Percentiles rank a stretch among this genome's conserved stretches.
Evolutionary conservation across 2,797 vertebrate species (phyloP).

Genomic region (Tiaroga cobitis): DNA sequence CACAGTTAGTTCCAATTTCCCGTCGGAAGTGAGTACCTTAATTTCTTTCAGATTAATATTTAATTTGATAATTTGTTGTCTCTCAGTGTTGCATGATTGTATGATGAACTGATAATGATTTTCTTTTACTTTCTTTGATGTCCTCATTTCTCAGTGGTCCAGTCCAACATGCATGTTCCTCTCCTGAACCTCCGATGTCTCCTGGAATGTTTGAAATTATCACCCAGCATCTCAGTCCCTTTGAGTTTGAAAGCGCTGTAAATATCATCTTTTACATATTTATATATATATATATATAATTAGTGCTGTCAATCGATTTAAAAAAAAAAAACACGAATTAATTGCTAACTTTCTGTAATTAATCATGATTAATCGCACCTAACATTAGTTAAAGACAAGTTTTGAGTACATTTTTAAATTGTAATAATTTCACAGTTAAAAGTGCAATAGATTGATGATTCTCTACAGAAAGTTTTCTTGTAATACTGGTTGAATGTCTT

Average conservation of each 20-base stretch:
- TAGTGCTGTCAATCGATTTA: too few species aligned
- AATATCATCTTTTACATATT: constrained; percentile 58
- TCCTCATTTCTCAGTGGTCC: constrained; percentile 74
- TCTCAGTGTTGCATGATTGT: background rate
- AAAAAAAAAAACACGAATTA: too few species aligned
- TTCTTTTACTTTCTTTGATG: constrained; percentile 40
- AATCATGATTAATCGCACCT: too few species aligned
- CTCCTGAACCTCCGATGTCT: constrained; percentile 93
- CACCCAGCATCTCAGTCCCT: constrained; percentile 86
- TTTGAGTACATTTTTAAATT: too few species aligned
- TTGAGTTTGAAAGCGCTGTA: constrained; percentile 88
- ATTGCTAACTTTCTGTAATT: too few species aligned
- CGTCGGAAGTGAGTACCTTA: constrained; percentile 71
- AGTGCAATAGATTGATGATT: too few species aligned
- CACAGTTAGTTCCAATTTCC: constrained; percentile 92
- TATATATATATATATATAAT: too few species aligned
- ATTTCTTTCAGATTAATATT: constrained; percentile 8
- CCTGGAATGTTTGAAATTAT: constrained; percentile 92
- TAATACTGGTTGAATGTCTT: too few species aligned
- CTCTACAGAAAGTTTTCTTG: too few species aligned
- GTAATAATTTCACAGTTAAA: too few species aligned
- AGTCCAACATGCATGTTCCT: constrained; percentile 80
- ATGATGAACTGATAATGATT: background rate
- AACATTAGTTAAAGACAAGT: too few species aligned
- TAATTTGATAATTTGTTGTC: background rate